A percentile compares a stretch with the other conserved stretches of the same genome.
These are phyloP conservation scores for Pandemis corylana DNA, from an alignment of 2,888 invertebrate genomes.

Conservation along the genomic window DNA sequence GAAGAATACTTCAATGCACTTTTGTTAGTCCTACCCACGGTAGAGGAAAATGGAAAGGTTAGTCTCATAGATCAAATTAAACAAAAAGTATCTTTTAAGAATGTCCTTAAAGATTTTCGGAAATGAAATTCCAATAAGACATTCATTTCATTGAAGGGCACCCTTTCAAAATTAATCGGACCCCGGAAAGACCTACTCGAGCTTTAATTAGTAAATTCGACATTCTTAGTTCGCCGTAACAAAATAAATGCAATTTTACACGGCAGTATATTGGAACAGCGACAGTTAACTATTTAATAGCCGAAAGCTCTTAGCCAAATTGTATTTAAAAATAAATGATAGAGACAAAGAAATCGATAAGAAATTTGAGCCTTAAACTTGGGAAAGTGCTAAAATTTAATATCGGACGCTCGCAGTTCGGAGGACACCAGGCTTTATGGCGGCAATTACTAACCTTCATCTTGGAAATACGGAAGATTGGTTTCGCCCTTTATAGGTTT, in stretches of 20 bases:
- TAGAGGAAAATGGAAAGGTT: slow-evolving; percentile 44
- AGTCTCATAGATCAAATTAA: slow-evolving; percentile 19
- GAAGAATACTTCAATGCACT: slow-evolving; percentile 42
- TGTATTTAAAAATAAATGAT: slow-evolving; percentile 68
- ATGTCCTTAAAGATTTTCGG: not conserved
- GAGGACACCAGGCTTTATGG: slow-evolving; percentile 78
- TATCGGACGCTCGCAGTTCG: slow-evolving; percentile 67
- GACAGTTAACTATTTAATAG: slow-evolving; percentile 66
- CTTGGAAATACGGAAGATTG: slow-evolving; percentile 75
- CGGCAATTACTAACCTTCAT: slow-evolving; percentile 80
- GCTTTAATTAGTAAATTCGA: slow-evolving; percentile 35
- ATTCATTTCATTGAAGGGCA: slow-evolving; percentile 35
- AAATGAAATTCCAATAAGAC: slow-evolving; percentile 39
- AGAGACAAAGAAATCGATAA: slow-evolving; percentile 66
- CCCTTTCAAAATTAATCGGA: slow-evolving; percentile 28
- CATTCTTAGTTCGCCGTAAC: slow-evolving; percentile 24
- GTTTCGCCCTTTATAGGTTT: slow-evolving; percentile 75
- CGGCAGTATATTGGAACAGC: slow-evolving; percentile 46
- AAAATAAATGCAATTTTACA: slow-evolving; percentile 21
- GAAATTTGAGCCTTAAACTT: slow-evolving; percentile 72
- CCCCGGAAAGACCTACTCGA: slow-evolving; percentile 15
- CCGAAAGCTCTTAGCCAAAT: slow-evolving; percentile 60
- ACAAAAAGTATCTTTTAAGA: slow-evolving; percentile 27
- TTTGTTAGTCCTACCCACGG: slow-evolving; percentile 41
- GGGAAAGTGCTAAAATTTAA: slow-evolving; percentile 77